Evolutionary conservation across 1,140 invertebrate species (phyloP), one percentile per base, ranked within the genome.

Genomic region (Drosophila takahashii): DNA sequence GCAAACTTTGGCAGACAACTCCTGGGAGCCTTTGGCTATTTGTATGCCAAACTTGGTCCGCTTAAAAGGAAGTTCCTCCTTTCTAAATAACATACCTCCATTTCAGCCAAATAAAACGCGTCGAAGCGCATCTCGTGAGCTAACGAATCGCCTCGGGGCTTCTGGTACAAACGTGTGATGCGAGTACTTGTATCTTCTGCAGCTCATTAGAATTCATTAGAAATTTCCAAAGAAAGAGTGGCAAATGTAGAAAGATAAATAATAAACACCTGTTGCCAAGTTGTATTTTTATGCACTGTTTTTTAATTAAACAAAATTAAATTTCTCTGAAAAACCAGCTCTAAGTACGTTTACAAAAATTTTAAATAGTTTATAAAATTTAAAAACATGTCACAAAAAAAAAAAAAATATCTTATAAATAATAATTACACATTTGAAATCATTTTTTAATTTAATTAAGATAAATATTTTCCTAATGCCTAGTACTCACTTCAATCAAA

Each of bases 121-220:
- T 86, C 56, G 61, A 72, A 79, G 79, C 60, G 76, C 39, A 51
- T 39, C 61, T 60, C 47, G 54, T 75, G 69, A 59, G 61, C 66
- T 86, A 86, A 86, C 79, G 83, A 86, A 83, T 59, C 8, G 76
- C 83, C 65, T 42, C 22, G 1, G 51, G 83, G 79, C 41, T 18
- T 27, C 67, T 60, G 22, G 34, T 1, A 61, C 39, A 29, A 42
- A 48, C 58, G 36, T 26, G 16, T 10, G 37, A 8, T 27, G 15
- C 50, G 54, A 16, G 51, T 22, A 22, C 22, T 22, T 22, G 22
- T 74, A 44, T 42, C 29, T 50, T 48, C 79, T 59, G 62, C 56
- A 65, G 50, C 74, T 86, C 75, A 86, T 86, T 79, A 86, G 75
- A 86, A 83, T 87, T 87, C 75, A 87, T 86, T 86, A 81, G 41